These are phyloP conservation scores for Capromys pilorides DNA, from an alignment of 2,797 vertebrate genomes.

Conservation along the genomic window DNA sequence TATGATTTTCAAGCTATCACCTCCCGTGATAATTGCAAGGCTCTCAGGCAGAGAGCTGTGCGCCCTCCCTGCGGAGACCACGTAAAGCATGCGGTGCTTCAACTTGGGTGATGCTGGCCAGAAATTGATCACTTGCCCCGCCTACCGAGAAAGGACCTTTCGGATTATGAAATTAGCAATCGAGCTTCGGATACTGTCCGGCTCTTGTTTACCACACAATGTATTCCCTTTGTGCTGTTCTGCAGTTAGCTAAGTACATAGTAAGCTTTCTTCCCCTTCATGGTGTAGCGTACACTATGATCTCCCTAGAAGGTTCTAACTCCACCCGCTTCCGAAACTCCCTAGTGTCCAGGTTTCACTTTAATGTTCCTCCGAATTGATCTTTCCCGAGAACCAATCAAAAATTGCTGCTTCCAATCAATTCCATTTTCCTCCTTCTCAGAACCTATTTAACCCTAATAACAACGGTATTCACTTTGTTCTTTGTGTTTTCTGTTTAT, in stretches of 20 bases:
- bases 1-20: background rate
- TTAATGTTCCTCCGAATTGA: background rate
- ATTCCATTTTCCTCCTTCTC: background rate
- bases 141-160: background rate
- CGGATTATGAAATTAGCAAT: background rate
- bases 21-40: background rate
- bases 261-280: background rate
- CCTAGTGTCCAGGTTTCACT: background rate
- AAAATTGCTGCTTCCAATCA: background rate
- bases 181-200: background rate
- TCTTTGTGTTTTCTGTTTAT: constrained; percentile 17
- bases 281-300: background rate
- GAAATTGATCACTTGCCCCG: background rate
- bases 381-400: background rate
- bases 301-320: background rate
- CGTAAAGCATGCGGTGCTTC: background rate
- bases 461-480: background rate
- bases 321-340: background rate
- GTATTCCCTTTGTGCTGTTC: background rate
- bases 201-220: background rate
- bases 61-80: background rate
- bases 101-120: background rate
- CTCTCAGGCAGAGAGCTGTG: background rate
- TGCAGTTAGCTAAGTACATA: background rate
- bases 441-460: background rate